These are phyloP conservation scores for Crossaster papposus DNA, from an alignment of 53 echinoderm and acorn worm species.

Conservation along the genomic window DNA sequence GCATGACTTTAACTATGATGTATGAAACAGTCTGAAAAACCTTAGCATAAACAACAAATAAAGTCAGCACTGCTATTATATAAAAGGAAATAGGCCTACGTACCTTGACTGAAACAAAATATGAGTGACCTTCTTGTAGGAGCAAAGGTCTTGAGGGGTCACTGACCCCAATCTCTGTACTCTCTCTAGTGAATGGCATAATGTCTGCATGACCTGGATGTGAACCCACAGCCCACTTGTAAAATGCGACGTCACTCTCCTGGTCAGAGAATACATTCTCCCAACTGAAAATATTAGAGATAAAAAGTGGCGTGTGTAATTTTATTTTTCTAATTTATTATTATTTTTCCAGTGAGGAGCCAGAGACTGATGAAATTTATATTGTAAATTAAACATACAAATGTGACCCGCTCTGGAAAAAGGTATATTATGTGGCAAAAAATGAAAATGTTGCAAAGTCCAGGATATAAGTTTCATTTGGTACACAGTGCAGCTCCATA, in stretches of 20 bases:
- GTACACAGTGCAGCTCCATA: too few relatives aligned
- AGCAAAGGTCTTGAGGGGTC: slow-evolving; percentile 20
- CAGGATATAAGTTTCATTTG: too few relatives aligned
- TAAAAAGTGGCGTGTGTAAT: too few relatives aligned
- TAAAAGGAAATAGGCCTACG: neutral
- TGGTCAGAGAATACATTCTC: slow-evolving; percentile 38
- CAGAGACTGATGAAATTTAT: too few relatives aligned
- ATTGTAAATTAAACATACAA: too few relatives aligned
- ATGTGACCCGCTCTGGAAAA: too few relatives aligned
- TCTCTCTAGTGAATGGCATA: slow-evolving; percentile 30
- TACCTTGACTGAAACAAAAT: slow-evolving; percentile 55
- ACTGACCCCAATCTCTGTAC: slow-evolving; percentile 1
- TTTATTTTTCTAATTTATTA: too few relatives aligned
- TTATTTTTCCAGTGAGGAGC: too few relatives aligned
- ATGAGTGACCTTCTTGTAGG: slow-evolving; percentile 55
- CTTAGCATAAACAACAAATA: neutral
- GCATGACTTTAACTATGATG: too few relatives aligned
- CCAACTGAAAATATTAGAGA: slow-evolving; percentile 51
- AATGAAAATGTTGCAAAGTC: too few relatives aligned
- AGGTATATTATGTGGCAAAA: too few relatives aligned
- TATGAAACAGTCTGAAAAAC: too few relatives aligned
- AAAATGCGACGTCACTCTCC: slow-evolving; percentile 57
- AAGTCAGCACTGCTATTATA: neutral
- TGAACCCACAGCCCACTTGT: slow-evolving; percentile 54
- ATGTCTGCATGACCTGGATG: slow-evolving; percentile 50